Evolutionary conservation across 2,113 vertebrate genomes (phyloP).

Genomic region (Rattus rattus): DNA sequence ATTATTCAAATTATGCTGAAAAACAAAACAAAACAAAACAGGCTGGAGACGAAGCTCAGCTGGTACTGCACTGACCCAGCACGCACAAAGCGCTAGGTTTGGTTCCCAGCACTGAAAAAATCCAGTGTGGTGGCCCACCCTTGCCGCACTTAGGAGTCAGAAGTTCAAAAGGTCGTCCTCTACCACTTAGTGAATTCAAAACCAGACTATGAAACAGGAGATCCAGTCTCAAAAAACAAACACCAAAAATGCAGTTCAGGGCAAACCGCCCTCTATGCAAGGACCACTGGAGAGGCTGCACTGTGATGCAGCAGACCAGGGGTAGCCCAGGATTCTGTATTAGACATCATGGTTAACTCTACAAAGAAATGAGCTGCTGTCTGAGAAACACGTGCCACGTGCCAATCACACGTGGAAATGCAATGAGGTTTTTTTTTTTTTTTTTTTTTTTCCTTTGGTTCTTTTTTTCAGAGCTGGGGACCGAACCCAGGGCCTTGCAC

Average conservation of each 20-base stretch:
- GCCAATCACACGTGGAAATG: not conserved
- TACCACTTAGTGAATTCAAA: not conserved
- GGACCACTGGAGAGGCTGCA: not conserved
- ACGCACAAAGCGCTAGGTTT: not conserved
- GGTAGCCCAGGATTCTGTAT: not conserved
- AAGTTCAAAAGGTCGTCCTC: not conserved
- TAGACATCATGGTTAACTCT: not conserved
- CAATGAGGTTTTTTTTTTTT: not conserved
- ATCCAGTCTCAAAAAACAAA: not conserved
- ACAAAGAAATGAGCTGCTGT: not conserved
- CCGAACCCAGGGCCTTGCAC: too few species aligned
- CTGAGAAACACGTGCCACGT: slow-evolving; percentile 25
- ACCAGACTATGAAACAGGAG: not conserved
- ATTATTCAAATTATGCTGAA: slow-evolving; percentile 4
- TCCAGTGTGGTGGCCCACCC: not conserved
- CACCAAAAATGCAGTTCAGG: not conserved
- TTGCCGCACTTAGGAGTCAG: not conserved
- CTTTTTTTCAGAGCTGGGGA: too few species aligned
- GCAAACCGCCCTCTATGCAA: slow-evolving; percentile 22
- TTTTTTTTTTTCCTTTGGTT: too few species aligned
- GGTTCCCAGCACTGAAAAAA: not conserved
- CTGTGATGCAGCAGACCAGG: not conserved
- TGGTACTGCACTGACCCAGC: not conserved
- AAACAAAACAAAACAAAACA: not conserved
- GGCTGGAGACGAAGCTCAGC: not conserved